A percentile compares a stretch with the other conserved stretches of the same genome.
Conservation (phyloP, 2,113 vertebrate genomes). For the Eretmochelys imbricata region DNA sequence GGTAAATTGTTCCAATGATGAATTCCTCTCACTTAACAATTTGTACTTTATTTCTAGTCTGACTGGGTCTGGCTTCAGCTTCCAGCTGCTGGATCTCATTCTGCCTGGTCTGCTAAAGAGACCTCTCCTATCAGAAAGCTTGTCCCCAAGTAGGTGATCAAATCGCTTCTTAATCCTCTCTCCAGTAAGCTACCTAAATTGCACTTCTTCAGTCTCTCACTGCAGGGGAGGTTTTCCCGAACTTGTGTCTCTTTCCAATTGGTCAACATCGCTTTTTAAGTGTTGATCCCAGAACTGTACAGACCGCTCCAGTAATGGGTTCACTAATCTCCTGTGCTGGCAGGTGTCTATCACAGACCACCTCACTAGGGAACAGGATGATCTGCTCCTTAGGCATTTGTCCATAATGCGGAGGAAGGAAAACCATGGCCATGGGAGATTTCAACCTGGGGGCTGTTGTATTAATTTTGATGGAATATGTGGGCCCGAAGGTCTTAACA, state of each 20-base stretch:
- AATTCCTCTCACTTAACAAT: background rate
- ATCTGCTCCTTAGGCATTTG: background rate
- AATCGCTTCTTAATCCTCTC: background rate
- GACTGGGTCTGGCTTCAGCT: background rate
- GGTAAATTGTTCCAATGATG: background rate
- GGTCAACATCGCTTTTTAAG: background rate
- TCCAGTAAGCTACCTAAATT: background rate
- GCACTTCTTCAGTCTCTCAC: background rate
- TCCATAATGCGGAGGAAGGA: background rate
- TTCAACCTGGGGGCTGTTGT: background rate
- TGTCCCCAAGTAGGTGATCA: background rate
- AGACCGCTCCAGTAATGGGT: background rate
- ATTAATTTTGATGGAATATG: background rate
- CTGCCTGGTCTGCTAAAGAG: background rate
- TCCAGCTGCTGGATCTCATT: background rate
- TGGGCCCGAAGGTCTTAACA: background rate
- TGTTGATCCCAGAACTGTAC: background rate
- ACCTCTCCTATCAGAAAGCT: background rate
- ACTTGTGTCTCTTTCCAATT: background rate
- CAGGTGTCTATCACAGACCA: background rate
- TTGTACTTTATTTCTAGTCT: background rate
- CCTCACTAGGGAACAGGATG: background rate
- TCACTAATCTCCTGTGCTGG: background rate
- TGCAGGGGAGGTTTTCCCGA: background rate
- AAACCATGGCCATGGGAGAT: background rate